Evolutionary conservation across 2,888 invertebrate species (phyloP), one percentile per base, ranked within the genome.

Genomic region (Embidobia sp.): DNA sequence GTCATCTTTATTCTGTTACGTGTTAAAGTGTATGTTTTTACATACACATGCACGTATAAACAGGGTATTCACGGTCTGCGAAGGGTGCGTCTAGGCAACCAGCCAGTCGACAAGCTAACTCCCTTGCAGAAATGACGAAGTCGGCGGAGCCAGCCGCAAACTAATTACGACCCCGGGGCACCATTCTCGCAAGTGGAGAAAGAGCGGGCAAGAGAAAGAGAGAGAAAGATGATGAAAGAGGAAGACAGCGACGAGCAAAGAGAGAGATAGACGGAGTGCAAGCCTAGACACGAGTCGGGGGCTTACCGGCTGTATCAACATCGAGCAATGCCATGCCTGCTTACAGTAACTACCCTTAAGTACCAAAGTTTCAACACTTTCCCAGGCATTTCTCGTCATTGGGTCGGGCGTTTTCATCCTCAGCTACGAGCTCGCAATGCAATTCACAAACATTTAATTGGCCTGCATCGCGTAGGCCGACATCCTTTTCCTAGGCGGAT

Each of bases 101-200:
- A 80, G 70, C 66, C 74, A 78, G 74, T 74, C 74, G 70, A 73
- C 74, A 66, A 70, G 67, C 66, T 66, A 78, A 73, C 73, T 63
- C 77, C 64, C 63, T 64, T 33, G 73, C 44, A 64, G 73, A 51
- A 64, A 70, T 80, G 74, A 74, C 70, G 74, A 69, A 70, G 73
- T 67, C 64, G 69, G 61, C 57, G 57, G 63, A 78, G 70, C 67
- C 69, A 75, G 75, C 76, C 79, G 37, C 80, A 76, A 78, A 78
- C 78, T 80, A 78, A 80, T 80, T 80, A 77, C 80, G 75, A 72
- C 78, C 80, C 57, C 67, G 46, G 74, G 77, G 78, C 77, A 70
- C 63, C 74, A 57, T 76, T 72, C 53, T 46, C 31, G 66, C 63
- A 33, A 69, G 67, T 37, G 49, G 42, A 69, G 53, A 35, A 42